Conservation (phyloP, 2,888 invertebrate genomes). For the Tipula confusa region DNA sequence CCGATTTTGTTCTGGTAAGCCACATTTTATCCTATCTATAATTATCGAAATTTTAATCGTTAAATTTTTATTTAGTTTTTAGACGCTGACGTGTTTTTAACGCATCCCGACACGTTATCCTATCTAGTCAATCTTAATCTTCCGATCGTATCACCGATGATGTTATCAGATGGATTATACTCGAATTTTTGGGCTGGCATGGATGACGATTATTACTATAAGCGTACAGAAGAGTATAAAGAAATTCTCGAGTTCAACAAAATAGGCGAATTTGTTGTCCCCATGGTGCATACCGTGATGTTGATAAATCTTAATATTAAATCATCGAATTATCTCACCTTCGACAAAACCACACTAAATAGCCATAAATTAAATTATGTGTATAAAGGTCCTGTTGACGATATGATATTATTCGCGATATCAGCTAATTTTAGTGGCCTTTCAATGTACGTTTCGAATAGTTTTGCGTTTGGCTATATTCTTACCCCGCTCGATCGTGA, state of each 20-base stretch:
- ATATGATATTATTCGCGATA: constrained; percentile 87
- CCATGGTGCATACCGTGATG: constrained; percentile 88
- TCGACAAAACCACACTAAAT: constrained; percentile 50
- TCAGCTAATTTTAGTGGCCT: constrained; percentile 67
- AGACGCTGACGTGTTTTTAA: constrained; percentile 80
- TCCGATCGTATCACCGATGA: constrained; percentile 76
- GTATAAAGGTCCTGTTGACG: constrained; percentile 78
- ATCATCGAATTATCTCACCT: constrained; percentile 65
- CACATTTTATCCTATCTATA: constrained; percentile 36
- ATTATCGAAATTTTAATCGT: neutral
- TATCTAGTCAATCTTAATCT: constrained; percentile 59
- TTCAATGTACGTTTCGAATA: constrained; percentile 74
- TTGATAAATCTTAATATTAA: constrained; percentile 65
- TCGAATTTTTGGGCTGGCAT: constrained; percentile 96
- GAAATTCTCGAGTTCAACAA: constrained; percentile 67
- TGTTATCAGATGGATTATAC: constrained; percentile 80
- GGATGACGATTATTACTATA: constrained; percentile 77
- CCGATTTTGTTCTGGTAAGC: constrained; percentile 84
- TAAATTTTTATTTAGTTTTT: constrained; percentile 60
- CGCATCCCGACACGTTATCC: constrained; percentile 60
- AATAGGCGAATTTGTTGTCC: constrained; percentile 74
- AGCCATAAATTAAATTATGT: constrained; percentile 50
- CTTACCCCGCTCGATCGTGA: constrained; percentile 72
- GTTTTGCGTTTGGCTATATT: constrained; percentile 74
- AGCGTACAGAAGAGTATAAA: constrained; percentile 78